Percentiles rank a stretch among this genome's conserved stretches.
phyloP scores from a whole-genome alignment of 2,113 vertebrate genomes.

The Syrrhaptes paradoxus region DNA sequence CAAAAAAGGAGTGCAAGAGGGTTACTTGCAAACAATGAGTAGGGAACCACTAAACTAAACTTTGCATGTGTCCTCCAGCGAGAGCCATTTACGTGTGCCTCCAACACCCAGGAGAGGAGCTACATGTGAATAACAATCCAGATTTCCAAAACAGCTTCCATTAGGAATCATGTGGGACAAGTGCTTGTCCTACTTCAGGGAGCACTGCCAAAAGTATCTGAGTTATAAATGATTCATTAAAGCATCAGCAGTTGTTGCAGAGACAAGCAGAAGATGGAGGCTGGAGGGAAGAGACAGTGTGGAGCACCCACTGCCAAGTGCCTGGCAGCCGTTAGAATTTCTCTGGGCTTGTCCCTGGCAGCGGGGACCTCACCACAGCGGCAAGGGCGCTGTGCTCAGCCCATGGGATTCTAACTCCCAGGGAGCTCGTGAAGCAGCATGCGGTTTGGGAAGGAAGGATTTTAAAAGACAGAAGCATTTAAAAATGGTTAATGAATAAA shows the following conservation, averaged over 20 bases:
- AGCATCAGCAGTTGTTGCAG: neutral
- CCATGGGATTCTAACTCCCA: neutral
- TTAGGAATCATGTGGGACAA: neutral
- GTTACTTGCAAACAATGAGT: neutral
- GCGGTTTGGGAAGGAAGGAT: neutral
- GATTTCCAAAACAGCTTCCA: neutral
- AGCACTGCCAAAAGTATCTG: neutral
- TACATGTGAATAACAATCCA: accelerated
- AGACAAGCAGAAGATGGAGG: neutral
- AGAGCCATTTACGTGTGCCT: neutral
- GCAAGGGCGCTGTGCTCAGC: accelerated
- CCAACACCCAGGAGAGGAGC: neutral
- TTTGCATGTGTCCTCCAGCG: neutral
- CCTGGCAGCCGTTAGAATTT: neutral
- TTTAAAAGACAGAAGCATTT: neutral
- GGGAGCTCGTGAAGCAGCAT: neutral
- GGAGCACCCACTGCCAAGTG: neutral
- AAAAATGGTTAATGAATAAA: neutral
- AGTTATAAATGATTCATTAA: neutral
- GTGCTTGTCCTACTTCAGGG: neutral
- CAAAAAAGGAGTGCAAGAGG: neutral
- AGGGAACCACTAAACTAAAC: neutral
- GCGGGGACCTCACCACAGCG: accelerated
- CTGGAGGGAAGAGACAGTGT: neutral
- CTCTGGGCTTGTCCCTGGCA: neutral